Evolutionary conservation across 1,140 invertebrate species (phyloP), one percentile per base, ranked within the genome.

Genomic region (Micrasema minimum): DNA sequence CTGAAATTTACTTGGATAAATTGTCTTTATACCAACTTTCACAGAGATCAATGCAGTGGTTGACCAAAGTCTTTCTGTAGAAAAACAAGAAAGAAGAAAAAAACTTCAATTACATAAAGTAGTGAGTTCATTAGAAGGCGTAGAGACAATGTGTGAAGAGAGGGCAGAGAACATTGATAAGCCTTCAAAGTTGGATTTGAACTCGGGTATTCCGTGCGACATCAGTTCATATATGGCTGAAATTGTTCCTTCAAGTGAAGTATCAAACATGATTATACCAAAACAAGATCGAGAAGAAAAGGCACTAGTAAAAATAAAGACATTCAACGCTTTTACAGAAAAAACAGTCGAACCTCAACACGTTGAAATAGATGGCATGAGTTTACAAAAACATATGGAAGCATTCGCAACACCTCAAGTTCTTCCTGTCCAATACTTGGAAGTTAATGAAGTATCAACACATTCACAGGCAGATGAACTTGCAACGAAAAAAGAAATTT

Each of bases 361-460:
- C 76, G 87, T 85, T 77, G 88, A 90, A 81, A 78, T 81, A 41
- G 71, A 80, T 1, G 79, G 86, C 6, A 62, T 41, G 4, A 69
- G 78, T 64, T 70, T 78, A 10, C 72, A 79, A 2, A 82, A 83
- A 71, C 81, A 82, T 23, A 65, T 79, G 22, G 78, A 76, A 71
- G 76, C 76, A 57, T 79, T 76, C 69, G 87, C 88, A 18, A 85
- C 82, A 35, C 75, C 87, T 43, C 82, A 84, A 20, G 77, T 91
- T 23, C 85, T 86, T 68, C 79, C 86, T 23, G 75, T 86, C 6
- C 88, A 90, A 77, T 82, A 89, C 2, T 85, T 88, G 76, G 81
- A 88, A 71, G 86, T 87, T 18, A 87, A 81, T 3, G 87, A 92
- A 84, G 84, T 87, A 37, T 85, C 86, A 37, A 75, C 84, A 35